Evolutionary conservation across 2,797 vertebrate genomes (phyloP).

Genomic region (Danionella dracula): DNA sequence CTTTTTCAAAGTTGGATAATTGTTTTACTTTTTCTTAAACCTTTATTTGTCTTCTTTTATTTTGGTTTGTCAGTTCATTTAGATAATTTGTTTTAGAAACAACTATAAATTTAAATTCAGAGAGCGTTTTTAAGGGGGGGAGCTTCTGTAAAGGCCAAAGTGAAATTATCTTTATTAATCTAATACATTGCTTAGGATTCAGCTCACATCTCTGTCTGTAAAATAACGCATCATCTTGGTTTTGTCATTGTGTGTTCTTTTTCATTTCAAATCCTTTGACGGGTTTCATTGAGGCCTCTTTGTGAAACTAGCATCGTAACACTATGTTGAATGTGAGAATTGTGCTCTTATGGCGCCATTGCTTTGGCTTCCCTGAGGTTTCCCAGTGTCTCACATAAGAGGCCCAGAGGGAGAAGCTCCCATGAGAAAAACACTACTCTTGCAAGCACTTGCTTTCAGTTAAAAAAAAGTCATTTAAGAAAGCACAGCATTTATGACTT

Average conservation of each 20-base stretch:
- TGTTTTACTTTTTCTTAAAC: too few species aligned
- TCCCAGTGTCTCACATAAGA: conserved; percentile 24
- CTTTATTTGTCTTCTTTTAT: too few species aligned
- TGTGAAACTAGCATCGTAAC: conserved; percentile 28
- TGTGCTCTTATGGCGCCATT: neutral
- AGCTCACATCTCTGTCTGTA: neutral
- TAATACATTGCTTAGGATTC: neutral
- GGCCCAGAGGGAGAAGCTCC: conserved; percentile 28
- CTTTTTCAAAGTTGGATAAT: too few species aligned
- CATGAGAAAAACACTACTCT: conserved; percentile 19
- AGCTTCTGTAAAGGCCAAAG: too few species aligned
- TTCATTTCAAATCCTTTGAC: neutral
- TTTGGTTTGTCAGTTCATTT: too few species aligned
- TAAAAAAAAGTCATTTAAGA: conserved; percentile 44
- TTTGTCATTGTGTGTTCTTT: neutral
- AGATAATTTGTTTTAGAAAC: too few species aligned
- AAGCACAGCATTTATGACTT: conserved; percentile 41
- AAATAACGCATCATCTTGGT: neutral
- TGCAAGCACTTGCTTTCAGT: conserved; percentile 37
- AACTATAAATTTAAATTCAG: too few species aligned
- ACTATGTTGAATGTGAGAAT: conserved; percentile 28
- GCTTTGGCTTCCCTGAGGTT: conserved; percentile 26
- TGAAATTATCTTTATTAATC: too few species aligned
- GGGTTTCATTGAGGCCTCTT: conserved; percentile 11
- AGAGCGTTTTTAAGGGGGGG: too few species aligned